phyloP scores from a whole-genome alignment of 1,140 invertebrate species.

The Aphis gossypii region DNA sequence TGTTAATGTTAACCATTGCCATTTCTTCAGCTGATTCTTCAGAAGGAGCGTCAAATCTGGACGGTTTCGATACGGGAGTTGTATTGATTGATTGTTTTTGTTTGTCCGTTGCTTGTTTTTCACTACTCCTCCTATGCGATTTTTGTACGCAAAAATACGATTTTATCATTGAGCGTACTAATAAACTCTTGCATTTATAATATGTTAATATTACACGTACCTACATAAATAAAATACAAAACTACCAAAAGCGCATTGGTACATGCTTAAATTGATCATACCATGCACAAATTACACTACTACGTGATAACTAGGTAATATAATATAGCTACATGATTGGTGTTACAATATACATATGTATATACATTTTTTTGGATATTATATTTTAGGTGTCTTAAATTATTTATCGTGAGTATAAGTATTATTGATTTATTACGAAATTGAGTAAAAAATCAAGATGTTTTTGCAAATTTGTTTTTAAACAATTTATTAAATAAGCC shows the following conservation, averaged over 20 bases:
- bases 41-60: slow-evolving; percentile 51
- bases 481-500: not conserved
- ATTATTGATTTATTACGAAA: not conserved
- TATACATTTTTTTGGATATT: not conserved
- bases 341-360: not conserved
- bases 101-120: slow-evolving; percentile 41
- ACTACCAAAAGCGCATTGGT: not conserved
- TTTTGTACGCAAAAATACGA: not conserved
- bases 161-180: not conserved
- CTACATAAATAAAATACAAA: not conserved
- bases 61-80: slow-evolving; percentile 49
- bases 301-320: not conserved
- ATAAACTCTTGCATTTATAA: not conserved
- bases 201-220: not conserved
- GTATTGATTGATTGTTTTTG: slow-evolving; percentile 48
- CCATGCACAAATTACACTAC: not conserved
- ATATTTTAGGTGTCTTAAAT: not conserved
- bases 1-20: slow-evolving; percentile 51
- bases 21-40: slow-evolving; percentile 53
- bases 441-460: not conserved
- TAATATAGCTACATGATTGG: not conserved
- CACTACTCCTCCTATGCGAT: slow-evolving; percentile 23
- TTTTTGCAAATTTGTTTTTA: not conserved
- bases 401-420: not conserved
- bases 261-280: not conserved